Base-by-base conservation (phyloP, 35 echinoderm and acorn worm genomes). In the Apostichopus parvimensis region DNA sequence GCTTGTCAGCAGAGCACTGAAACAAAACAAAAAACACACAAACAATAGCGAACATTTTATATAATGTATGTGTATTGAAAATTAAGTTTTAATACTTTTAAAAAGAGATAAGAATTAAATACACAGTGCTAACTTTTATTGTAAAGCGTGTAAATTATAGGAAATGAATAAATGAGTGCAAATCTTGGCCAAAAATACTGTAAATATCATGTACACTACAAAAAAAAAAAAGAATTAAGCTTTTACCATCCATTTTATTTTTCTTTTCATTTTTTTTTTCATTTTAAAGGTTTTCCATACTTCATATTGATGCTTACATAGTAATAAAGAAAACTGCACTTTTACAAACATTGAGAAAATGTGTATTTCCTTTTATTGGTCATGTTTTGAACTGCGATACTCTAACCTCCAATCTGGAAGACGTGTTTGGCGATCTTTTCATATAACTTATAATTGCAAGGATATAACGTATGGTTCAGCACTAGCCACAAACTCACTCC, bases 201-300 rank as follows among this genome's bases (percentile, higher is more conserved):
- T 80, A 80, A 80, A 26, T 80, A 34, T 54, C 24, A 80, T 26
- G 78, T 80, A 80, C 78, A 34, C 12, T 80, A 54, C 24, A 80
- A 22, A 26, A 34, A 54, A 45, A 45, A 45, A 45, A 45, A 45
- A 28, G 26, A 45, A 45, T 54, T 54, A 80, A 80, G 78, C 12
- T 80, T 25, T 25, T 15, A 34, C 7, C 53, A 45, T 45, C 34
- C 34, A 45, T 45, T 45, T 45, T 45, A 80, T 54, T 21, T 80
- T 80, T 14, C 78, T 54, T 80, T 26, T 80, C 21, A 54, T 26
- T 80, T 22, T 80, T 26, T 54, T 54, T 10, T 68, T 14, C 64
- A 14, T 4, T 68, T 68, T 18, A 68, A 11, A 68, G 5, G 15
- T 14, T 68, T 68, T 11, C 5, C 18, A 14, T 68, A 68, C 64